Base-by-base conservation (phyloP, 2,113 vertebrate species). In the Lipophrys pholis region DNA sequence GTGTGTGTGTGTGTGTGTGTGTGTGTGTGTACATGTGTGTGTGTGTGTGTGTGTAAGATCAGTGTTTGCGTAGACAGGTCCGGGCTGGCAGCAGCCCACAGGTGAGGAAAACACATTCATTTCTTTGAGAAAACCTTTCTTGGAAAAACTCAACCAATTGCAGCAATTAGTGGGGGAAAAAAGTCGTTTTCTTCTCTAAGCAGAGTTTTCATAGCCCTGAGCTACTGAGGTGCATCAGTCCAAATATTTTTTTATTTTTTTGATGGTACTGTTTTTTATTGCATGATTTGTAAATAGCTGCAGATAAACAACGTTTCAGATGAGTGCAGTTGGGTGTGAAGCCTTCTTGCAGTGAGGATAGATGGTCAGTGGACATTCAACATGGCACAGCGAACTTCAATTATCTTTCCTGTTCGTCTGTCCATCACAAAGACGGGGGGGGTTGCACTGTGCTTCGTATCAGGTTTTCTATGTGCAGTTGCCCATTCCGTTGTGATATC, bases 201-300 rank as follows among this genome's bases (percentile, higher is more conserved):
- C 21, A 30, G 21, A 30, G 21, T 30, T 30, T 2, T 30, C 21
- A 30, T 30, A 30, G 21, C 21, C 21, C 21, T 30, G 21, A 30
- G 21, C 21, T 30, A 30, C 21, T 30, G 21, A 30, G 21, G 4
- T 30, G 4, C 21, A 30, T 30, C 21, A 30, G 4, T 30, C 21
- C n/a, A n/a, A n/a, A n/a, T n/a, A n/a, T n/a, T n/a, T n/a, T n/a
- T n/a, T n/a, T n/a, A n/a, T n/a, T n/a, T n/a, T n/a, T n/a, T 80
- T 73, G 69, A 82, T 88, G 90, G 85, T 87, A 90, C 67, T 78
- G 86, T 75, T 69, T n/a, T 94, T 94, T 94, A 94, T 94, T 94
- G 91, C 93, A 93, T 93, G 89, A 69, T 75, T 88, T 90, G 85
- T 82, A 91, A 91, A 82, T 83, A 84, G 85, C 83, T 90, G 87